These are phyloP conservation scores for Etheostoma perlongum DNA, from an alignment of 2,797 vertebrate species.

Conservation along the genomic window DNA sequence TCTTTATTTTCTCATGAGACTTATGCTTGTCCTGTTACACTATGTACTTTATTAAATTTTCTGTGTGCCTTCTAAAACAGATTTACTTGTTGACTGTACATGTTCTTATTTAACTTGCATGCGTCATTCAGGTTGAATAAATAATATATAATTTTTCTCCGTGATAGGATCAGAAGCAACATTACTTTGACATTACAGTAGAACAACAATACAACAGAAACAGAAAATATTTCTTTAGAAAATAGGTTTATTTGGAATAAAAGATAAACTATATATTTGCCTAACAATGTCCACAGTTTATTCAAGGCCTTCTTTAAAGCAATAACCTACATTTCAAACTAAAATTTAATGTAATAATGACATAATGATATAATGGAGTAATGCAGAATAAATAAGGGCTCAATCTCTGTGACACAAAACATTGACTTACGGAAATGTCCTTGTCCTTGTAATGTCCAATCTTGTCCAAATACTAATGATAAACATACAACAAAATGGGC, in stretches of 20 bases:
- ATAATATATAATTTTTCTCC: no score
- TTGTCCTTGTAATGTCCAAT: no score
- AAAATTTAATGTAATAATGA: background rate
- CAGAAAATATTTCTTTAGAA: no score
- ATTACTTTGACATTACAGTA: no score
- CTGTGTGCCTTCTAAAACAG: background rate
- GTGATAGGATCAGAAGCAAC: no score
- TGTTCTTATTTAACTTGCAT: background rate
- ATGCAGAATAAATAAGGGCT: background rate
- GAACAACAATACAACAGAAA: no score
- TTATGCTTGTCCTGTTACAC: background rate
- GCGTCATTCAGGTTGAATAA: background rate
- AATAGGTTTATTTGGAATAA: no score
- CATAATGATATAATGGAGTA: background rate
- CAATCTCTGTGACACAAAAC: background rate
- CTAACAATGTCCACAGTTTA: no score
- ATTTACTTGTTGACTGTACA: slow-evolving; percentile 9
- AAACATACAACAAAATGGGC: background rate
- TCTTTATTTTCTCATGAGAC: background rate
- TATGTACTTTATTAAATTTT: background rate
- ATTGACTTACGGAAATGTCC: background rate
- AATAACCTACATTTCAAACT: background rate
- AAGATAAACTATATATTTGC: no score
- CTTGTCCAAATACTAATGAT: background rate
- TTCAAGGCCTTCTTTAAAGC: no score